Conservation (phyloP, 2,888 invertebrate genomes). For the Drosophila siamana region DNA sequence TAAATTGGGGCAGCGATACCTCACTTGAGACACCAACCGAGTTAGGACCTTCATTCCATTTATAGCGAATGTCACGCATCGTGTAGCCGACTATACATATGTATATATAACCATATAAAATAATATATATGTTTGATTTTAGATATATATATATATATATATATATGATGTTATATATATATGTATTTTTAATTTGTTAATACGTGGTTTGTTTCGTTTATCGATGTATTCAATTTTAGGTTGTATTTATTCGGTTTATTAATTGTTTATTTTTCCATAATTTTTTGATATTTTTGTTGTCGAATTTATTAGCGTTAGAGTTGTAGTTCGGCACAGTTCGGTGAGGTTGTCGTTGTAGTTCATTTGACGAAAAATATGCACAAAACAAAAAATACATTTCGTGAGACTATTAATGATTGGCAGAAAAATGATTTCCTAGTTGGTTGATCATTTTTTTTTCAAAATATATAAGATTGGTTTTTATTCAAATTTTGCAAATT, state of each 20-base stretch:
- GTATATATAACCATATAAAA: constrained; percentile 13
- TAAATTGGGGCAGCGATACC: constrained; percentile 98
- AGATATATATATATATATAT: constrained; percentile 42
- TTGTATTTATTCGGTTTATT: constrained; percentile 21
- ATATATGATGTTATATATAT: constrained; percentile 36
- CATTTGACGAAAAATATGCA: constrained; percentile 82
- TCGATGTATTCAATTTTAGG: constrained; percentile 34
- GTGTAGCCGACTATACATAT: constrained; percentile 94
- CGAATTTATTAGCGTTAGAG: constrained; percentile 39
- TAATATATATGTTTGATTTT: constrained; percentile 24
- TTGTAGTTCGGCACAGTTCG: constrained; percentile 58
- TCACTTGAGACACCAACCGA: constrained; percentile 98
- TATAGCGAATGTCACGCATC: constrained; percentile 98
- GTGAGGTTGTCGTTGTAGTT: constrained; percentile 67
- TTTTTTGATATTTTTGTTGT: constrained; percentile 41
- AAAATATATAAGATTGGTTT: constrained; percentile 32
- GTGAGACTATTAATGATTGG: constrained; percentile 84
- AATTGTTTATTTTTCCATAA: constrained; percentile 26
- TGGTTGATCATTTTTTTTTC: constrained; percentile 37
- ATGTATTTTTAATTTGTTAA: constrained; percentile 36
- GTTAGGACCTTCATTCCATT: constrained; percentile 97
- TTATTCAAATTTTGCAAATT: constrained; percentile 33
- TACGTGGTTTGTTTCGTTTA: constrained; percentile 16
- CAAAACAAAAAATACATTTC: constrained; percentile 84
- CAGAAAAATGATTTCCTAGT: constrained; percentile 51